Percentiles rank a stretch among this genome's conserved stretches.
Evolutionary conservation across 2,888 invertebrate species (phyloP).

Genomic region (Polydrusus pterygomalis): DNA sequence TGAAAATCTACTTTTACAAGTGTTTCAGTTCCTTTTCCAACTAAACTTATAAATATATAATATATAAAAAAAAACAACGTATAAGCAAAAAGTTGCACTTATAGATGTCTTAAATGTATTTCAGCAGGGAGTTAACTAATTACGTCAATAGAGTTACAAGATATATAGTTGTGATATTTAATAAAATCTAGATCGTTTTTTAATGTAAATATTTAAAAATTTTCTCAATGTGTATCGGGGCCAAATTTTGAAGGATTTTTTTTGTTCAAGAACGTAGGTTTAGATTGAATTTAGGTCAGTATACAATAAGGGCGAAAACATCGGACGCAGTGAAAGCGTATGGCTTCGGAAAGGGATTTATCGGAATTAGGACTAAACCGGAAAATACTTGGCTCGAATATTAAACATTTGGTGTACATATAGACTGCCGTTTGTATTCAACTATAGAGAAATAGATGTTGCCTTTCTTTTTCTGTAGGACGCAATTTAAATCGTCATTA

Average conservation of each 20-base stretch:
- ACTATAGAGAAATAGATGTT: no score
- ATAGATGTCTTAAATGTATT: conserved; percentile 63
- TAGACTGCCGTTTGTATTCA: no score
- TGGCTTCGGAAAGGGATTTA: not conserved
- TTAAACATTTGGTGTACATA: no score
- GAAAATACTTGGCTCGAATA: no score
- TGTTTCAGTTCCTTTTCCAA: conserved; percentile 19
- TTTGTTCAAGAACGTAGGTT: conserved; percentile 66
- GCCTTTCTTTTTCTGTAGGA: no score
- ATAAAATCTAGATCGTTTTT: conserved; percentile 65
- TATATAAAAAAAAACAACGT: conserved; percentile 57
- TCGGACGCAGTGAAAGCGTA: not conserved
- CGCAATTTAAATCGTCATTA: no score
- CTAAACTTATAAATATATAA: conserved; percentile 24
- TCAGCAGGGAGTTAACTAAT: conserved; percentile 61
- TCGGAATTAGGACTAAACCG: not conserved
- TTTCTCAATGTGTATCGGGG: conserved; percentile 41
- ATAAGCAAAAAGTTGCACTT: conserved; percentile 58
- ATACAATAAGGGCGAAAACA: no score
- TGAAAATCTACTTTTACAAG: not conserved
- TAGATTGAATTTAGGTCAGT: conserved; percentile 64
- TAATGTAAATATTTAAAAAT: conserved; percentile 58
- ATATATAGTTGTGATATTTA: conserved; percentile 69
- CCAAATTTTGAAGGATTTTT: conserved; percentile 59
- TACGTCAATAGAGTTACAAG: conserved; percentile 67